Evolutionary conservation across 2,797 vertebrate genomes (phyloP), one percentile per base, ranked within the genome.

Genomic region (Sparidentex hasta): DNA sequence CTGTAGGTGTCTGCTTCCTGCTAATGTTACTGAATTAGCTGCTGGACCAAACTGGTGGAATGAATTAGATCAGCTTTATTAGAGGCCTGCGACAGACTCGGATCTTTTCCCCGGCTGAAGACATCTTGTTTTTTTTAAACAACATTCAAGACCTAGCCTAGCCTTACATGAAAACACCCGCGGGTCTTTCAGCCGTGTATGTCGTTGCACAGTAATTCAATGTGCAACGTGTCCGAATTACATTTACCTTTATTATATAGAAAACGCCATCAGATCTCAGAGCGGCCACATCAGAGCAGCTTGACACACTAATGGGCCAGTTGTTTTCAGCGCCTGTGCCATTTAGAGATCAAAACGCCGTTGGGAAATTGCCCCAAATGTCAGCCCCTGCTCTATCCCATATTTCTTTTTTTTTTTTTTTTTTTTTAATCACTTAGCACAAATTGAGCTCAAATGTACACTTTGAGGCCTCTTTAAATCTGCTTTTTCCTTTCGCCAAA

Each of bases 401-500:
- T 61, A 65, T 59, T 65, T 65, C 23, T 61, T 67, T 78, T 33
- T 29, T 29, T 33, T 33, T 33, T 33, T n/a, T n/a, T n/a, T n/a
- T n/a, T n/a, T n/a, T n/a, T n/a, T n/a, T 76, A n/a, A 48, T 67
- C 61, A 47, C 65, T 43, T n/a, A 3, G 63, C 57, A 68, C 75
- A 46, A 61, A 76, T 58, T 17, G 27, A 81, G 51, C 71, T 68
- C 16, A 18, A 58, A 84, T 56, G 44, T 23, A 46, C 55, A 61
- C 56, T 78, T 75, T 48, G 18, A 72, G 21, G 13, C 5, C 46
- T 58, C 47, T 71, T 71, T 72, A 57, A 71, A 70, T 54, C 54
- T 9, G 21, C 47, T 80, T 84, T 88, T 72, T 83, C 41, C 58
- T 79, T 82, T 77, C 83, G 81, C 81, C 82, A 83, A 78, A 80